A percentile compares a stretch with the other conserved stretches of the same genome.
Evolutionary conservation across 2,888 invertebrate genomes (phyloP).

Genomic region (Meloe dianella): DNA sequence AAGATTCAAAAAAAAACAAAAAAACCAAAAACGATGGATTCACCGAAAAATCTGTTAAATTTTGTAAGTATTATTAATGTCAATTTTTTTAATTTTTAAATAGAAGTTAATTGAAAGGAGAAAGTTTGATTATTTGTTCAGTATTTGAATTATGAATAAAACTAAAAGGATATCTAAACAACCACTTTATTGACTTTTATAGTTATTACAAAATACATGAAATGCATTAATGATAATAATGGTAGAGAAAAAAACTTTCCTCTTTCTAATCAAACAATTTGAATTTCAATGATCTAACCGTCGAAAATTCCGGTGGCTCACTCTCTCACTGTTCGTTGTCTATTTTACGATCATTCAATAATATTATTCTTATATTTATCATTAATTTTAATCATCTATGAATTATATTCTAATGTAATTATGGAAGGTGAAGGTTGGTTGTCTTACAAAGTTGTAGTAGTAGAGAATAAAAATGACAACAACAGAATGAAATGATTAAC

Average conservation of each 20-base stretch:
- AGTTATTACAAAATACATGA: too few relatives aligned
- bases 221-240: neutral
- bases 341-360: neutral
- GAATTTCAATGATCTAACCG: neutral
- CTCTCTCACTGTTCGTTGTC: neutral
- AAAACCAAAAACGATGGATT: neutral
- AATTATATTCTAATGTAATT: neutral
- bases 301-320: neutral
- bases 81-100: neutral
- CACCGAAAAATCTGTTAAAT: neutral
- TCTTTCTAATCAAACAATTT: slow-evolving; percentile 1
- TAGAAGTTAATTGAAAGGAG: neutral
- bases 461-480: neutral
- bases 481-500: neutral
- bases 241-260: neutral
- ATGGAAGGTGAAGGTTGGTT: slow-evolving; percentile 1
- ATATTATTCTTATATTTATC: too few relatives aligned
- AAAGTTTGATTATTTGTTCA: neutral
- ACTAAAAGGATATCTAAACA: neutral
- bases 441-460: neutral
- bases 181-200: neutral
- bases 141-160: neutral
- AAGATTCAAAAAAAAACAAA: too few relatives aligned
- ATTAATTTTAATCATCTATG: neutral
- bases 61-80: neutral